Evolutionary conservation across 2,797 vertebrate species (phyloP), one percentile per base, ranked within the genome.

Genomic region (Ficedula albicollis): DNA sequence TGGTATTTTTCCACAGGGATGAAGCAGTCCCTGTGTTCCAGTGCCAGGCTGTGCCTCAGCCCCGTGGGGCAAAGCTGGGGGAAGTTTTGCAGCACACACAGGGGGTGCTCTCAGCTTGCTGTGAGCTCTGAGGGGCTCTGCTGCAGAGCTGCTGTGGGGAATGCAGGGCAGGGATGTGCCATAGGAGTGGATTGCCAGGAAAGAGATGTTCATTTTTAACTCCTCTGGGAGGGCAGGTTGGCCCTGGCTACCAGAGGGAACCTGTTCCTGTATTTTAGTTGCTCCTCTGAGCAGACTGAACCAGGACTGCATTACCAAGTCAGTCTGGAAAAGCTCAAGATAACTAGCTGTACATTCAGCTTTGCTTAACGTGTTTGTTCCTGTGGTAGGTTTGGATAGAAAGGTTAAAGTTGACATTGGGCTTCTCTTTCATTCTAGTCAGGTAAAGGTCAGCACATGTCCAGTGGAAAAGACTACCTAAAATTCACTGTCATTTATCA

Each of bases 391-490:
- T 74, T 89, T 70, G 48, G 41, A 62, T 18, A 63, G 64, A 95
- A 96, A 96, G 92, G 90, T 93, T 91, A 85, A 87, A 95, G 96
- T 68, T 94, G 84, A 78, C 75, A 36, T 23, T 60, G 74, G 77
- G 43, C 36, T 96, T 95, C 36, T 90, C 55, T 82, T 96, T 86
- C 67, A 39, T 64, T 82, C 43, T 51, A 36, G 67, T 90, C 84
- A 83, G 54, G n/a, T 44, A 79, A 93, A 95, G 91, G 90, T 96
- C 95, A 92, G 73, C 49, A 89, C 87, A 72, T 58, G 52, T 84
- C 80, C 81, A 74, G 0, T 85, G 49, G 63, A 79, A 88, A 73
- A 13, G 2, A 52, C 73, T 84, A 27, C 66, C 73, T 89, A 62
- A 95, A 88, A 52, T 68, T 76, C 68, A 44, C 69, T 92, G 84